Conservation (phyloP, 2,888 invertebrate genomes). For the Hemaris fuciformis region DNA sequence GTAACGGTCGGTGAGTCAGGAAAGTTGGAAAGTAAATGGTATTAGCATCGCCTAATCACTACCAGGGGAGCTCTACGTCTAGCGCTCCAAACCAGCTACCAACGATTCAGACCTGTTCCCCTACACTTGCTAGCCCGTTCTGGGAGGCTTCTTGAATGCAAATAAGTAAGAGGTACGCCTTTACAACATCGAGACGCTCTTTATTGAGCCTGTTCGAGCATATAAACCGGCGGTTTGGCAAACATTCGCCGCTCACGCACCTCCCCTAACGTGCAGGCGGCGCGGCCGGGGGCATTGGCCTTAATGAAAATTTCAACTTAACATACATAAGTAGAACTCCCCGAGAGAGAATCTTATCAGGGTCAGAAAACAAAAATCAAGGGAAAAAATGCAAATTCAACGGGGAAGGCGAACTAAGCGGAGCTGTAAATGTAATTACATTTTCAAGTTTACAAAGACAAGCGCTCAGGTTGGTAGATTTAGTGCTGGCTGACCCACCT, state of each 20-base stretch:
- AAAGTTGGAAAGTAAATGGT: slow-evolving; percentile 79
- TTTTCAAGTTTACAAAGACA: slow-evolving; percentile 80
- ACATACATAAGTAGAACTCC: slow-evolving; percentile 37
- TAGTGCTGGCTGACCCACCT: slow-evolving; percentile 78
- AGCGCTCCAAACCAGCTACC: slow-evolving; percentile 53
- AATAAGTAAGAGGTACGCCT: slow-evolving; percentile 78
- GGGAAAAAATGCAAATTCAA: slow-evolving; percentile 71
- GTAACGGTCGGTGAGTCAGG: slow-evolving; percentile 74
- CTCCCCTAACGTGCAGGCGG: slow-evolving; percentile 33
- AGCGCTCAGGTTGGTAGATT: slow-evolving; percentile 78
- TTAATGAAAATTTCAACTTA: slow-evolving; percentile 41
- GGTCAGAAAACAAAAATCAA: slow-evolving; percentile 62
- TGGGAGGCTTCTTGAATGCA: slow-evolving; percentile 76
- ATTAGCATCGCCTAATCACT: slow-evolving; percentile 80
- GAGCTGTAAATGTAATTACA: slow-evolving; percentile 80
- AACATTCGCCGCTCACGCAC: slow-evolving; percentile 54
- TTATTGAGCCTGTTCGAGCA: slow-evolving; percentile 72
- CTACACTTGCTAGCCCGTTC: slow-evolving; percentile 70
- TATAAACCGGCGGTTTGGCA: slow-evolving; percentile 61
- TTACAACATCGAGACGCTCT: slow-evolving; percentile 73
- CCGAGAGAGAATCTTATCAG: slow-evolving; percentile 57
- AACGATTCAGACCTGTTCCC: slow-evolving; percentile 58
- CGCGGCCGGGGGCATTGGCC: slow-evolving; percentile 20
- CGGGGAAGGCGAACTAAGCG: slow-evolving; percentile 69
- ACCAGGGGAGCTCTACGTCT: slow-evolving; percentile 73